phyloP scores from a whole-genome alignment of 1,140 invertebrate genomes.

The Ladona fulva region DNA sequence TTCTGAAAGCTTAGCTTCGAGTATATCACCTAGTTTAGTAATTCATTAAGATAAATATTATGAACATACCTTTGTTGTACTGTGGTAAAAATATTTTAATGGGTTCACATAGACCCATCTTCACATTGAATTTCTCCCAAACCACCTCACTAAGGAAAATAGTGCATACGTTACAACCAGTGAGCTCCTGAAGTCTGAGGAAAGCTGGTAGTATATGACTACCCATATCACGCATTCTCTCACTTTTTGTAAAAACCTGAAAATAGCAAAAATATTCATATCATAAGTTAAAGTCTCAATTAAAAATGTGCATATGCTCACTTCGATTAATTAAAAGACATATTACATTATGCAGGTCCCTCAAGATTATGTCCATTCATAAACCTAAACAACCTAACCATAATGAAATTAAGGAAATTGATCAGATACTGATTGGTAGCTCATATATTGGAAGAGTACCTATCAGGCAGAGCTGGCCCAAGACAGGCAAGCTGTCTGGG shows the following conservation, averaged over 20 bases:
- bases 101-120: slow-evolving; percentile 60
- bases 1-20: no score
- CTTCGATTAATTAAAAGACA: not conserved
- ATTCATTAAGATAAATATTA: slow-evolving; percentile 16
- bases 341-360: not conserved
- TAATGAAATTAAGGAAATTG: not conserved
- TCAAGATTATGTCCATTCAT: not conserved
- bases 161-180: slow-evolving; percentile 56
- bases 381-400: not conserved
- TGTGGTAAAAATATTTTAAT: slow-evolving; percentile 69
- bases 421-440: not conserved
- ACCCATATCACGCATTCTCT: slow-evolving; percentile 63
- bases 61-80: slow-evolving; percentile 53
- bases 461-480: no score
- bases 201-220: slow-evolving; percentile 59
- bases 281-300: no score
- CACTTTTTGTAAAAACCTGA: slow-evolving; percentile 66
- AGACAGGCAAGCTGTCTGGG: no score
- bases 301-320: not conserved
- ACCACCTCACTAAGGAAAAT: slow-evolving; percentile 66
- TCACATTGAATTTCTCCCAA: slow-evolving; percentile 67
- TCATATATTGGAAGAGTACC: no score
- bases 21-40: no score
- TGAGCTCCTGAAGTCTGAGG: slow-evolving; percentile 61
- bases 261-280: no score